A percentile compares a stretch with the other conserved stretches of the same genome.
These are phyloP conservation scores for Mus minutoides DNA, from an alignment of 2,797 vertebrate genomes.

Conservation along the genomic window DNA sequence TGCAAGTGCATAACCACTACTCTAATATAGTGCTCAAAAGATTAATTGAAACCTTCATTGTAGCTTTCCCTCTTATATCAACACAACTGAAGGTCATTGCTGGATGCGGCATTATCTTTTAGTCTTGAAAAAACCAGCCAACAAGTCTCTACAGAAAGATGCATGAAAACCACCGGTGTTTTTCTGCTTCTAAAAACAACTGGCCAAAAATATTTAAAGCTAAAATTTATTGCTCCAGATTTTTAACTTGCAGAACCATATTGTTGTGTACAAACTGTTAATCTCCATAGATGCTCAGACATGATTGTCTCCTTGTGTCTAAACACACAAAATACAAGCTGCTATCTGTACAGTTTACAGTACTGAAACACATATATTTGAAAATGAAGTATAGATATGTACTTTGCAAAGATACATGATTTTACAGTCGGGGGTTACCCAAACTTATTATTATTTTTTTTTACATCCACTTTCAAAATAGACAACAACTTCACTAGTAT, in stretches of 20 bases:
- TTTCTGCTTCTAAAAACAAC: constrained; percentile 86
- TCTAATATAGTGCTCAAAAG: constrained; percentile 86
- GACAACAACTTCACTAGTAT: constrained; percentile 91
- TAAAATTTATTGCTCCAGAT: constrained; percentile 91
- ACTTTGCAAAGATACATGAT: constrained; percentile 99
- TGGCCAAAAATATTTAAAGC: constrained; percentile 90
- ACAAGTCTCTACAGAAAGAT: constrained; percentile 85
- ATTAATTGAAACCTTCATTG: constrained; percentile 75
- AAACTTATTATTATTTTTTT: constrained; percentile 85
- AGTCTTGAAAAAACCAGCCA: constrained; percentile 82
- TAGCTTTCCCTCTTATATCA: constrained; percentile 80
- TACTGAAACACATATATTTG: constrained; percentile 98
- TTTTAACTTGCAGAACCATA: constrained; percentile 89
- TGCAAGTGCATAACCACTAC: constrained; percentile 85
- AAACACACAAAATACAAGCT: constrained; percentile 93
- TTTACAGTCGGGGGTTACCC: constrained; percentile 94
- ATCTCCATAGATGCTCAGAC: constrained; percentile 91
- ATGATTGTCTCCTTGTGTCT: constrained; percentile 97
- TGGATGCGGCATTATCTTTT: constrained; percentile 76
- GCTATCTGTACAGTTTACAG: constrained; percentile 96
- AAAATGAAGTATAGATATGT: constrained; percentile 99
- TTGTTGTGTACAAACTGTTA: constrained; percentile 88
- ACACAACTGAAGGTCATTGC: constrained; percentile 78
- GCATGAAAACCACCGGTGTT: constrained; percentile 80
- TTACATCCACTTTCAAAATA: constrained; percentile 92